Evolutionary conservation across 2,797 vertebrate species (phyloP).

Genomic region (Diglossa cyanea): DNA sequence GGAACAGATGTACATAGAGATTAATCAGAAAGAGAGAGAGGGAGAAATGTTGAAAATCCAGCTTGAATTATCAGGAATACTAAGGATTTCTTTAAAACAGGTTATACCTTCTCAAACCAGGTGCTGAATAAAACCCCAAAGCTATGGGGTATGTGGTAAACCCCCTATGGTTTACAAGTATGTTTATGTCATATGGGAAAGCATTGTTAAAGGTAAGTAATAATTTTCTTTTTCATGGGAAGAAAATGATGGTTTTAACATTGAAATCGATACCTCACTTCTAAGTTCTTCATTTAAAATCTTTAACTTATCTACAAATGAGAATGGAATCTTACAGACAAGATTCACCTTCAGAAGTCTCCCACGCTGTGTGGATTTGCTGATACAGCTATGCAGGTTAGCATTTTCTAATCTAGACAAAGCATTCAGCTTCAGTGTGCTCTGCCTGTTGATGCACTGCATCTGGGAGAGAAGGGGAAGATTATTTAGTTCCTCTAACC

Average conservation of each 20-base stretch:
- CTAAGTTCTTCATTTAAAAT: neutral
- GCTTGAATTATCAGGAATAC: neutral
- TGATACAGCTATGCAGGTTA: slow-evolving; percentile 30
- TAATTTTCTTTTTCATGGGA: neutral
- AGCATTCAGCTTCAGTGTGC: slow-evolving; percentile 16
- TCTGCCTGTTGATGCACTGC: slow-evolving; percentile 51
- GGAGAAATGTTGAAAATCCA: neutral
- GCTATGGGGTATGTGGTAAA: neutral
- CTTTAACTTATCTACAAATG: neutral
- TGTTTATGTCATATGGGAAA: neutral
- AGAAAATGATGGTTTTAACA: neutral
- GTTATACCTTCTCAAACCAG: neutral
- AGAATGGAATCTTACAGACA: neutral
- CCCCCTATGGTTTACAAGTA: neutral
- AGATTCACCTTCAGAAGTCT: slow-evolving; percentile 35
- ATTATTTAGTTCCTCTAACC: neutral
- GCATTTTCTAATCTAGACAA: slow-evolving; percentile 14
- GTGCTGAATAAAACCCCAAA: neutral
- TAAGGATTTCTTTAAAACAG: neutral
- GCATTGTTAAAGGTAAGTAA: neutral
- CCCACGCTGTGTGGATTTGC: neutral
- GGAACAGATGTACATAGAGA: neutral
- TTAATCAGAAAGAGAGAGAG: neutral
- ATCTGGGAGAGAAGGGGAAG: neutral
- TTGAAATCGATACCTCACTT: neutral